phyloP scores from a whole-genome alignment of 2,888 invertebrate species.

The Chrysolina americana region DNA sequence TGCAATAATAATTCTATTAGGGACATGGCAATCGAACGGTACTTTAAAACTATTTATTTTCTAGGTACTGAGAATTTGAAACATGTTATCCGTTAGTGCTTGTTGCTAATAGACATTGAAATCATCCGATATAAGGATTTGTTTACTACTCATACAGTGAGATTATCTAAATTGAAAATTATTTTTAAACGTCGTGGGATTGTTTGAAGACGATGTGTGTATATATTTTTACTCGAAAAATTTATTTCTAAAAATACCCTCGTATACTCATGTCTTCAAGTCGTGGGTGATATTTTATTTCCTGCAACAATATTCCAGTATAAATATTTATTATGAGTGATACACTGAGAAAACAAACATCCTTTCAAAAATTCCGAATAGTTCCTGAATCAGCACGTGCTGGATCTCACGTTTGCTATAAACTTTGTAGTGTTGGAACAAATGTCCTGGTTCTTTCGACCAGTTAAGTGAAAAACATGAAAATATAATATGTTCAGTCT shows the following conservation, averaged over 20 bases:
- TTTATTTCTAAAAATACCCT: constrained; percentile 51
- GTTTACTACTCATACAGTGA: constrained; percentile 47
- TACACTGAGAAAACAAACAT: constrained; percentile 21
- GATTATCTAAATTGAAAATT: constrained; percentile 43
- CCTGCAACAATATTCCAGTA: constrained; percentile 45
- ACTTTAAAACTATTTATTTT: constrained; percentile 44
- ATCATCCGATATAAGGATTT: constrained; percentile 38
- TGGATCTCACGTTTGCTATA: background rate
- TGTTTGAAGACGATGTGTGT: constrained; percentile 53
- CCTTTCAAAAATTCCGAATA: background rate
- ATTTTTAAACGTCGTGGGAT: constrained; percentile 53
- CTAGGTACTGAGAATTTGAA: constrained; percentile 40
- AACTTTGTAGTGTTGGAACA: background rate
- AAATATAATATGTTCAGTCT: too few species aligned
- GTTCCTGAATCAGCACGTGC: background rate
- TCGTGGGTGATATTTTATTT: constrained; percentile 49
- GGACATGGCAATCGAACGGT: constrained; percentile 50
- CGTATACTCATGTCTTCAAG: constrained; percentile 42
- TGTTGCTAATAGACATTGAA: constrained; percentile 33
- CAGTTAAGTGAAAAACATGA: too few species aligned
- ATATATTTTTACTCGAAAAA: constrained; percentile 50
- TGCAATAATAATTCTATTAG: constrained; percentile 4
- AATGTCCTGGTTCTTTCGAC: too few species aligned
- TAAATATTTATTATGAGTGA: constrained; percentile 39
- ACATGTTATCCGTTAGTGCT: constrained; percentile 38